Evolutionary conservation across 2,888 invertebrate genomes (phyloP).

Genomic region (Imbricaverruca yamaguchii): DNA sequence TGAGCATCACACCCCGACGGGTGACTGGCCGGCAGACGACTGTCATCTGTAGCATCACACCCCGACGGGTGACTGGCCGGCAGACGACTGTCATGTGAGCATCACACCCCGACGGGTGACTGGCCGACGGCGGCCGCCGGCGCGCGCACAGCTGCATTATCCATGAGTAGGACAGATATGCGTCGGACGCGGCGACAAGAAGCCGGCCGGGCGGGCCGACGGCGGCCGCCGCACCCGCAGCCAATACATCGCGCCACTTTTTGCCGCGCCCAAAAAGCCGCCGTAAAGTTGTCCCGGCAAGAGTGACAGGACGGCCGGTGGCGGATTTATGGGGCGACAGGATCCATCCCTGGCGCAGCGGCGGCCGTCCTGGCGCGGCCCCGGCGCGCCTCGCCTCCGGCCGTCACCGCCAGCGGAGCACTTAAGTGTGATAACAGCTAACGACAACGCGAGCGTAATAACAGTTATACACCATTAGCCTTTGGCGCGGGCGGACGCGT

Average conservation of each 20-base stretch:
- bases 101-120: background rate
- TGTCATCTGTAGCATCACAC: too few relatives aligned
- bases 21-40: too few relatives aligned
- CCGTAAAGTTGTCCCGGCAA: background rate
- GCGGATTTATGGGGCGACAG: too few relatives aligned
- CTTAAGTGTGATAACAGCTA: background rate
- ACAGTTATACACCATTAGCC: conserved; percentile 13
- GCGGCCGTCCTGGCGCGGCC: background rate
- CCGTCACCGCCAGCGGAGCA: background rate
- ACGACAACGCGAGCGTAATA: conserved; percentile 1
- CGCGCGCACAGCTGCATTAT: background rate
- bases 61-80: background rate
- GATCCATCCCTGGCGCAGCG: too few relatives aligned
- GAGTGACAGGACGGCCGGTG: too few relatives aligned
- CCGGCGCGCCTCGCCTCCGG: background rate
- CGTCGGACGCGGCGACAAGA: background rate
- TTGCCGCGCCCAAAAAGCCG: background rate
- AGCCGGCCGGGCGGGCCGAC: background rate
- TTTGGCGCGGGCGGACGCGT: background rate
- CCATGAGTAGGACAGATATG: background rate
- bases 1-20: too few relatives aligned
- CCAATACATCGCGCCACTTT: background rate
- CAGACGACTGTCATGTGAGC: background rate
- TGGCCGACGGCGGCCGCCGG: background rate
- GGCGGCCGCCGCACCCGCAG: background rate